Base-by-base conservation (phyloP, 2,113 vertebrate species). In the Periophthalmus modestus region DNA sequence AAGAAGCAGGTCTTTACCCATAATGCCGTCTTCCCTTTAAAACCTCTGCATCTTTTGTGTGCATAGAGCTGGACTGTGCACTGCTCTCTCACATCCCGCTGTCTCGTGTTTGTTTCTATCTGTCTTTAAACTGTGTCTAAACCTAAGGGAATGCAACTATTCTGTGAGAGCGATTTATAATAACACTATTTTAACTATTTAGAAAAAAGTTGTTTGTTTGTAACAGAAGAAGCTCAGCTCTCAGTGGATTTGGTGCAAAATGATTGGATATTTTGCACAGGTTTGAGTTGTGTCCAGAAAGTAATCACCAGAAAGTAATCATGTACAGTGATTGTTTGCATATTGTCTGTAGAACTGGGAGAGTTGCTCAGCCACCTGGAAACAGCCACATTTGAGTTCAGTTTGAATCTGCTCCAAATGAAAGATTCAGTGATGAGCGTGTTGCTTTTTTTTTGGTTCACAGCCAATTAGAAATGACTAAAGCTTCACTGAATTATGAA, bases 1-100 rank as follows among this genome's bases (percentile, higher is more conserved):
- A 94, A 93, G n/a, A 95, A 95, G 92, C 94, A 95, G 94, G 94
- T 95, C 92, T 94, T 91, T 93, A 92, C 91, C 88, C 90, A 89
- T 80, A 82, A 80, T 87, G 86, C 92, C 85, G 82, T 67, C 73
- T 72, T 63, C 68, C 57, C 63, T 69, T 83, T 73, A 75, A 74
- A 81, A 23, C 75, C 81, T 85, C 78, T 92, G 91, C 91, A 92
- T 92, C 89, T 74, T 68, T 71, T 82, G 77, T 91, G 72, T 92
- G 90, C 91, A 89, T 89, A 77, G 87, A 87, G 91, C 92, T 92
- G 84, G 81, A 81, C 66, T 73, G 90, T 88, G 89, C 90, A 90
- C 83, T 79, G 80, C 71, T 86, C 77, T 84, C 81, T 79, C 86
- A 72, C 72, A 46, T 50, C 68, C 69, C 11, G 19, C 66, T 4